Conservation (phyloP, 2,888 invertebrate genomes). For the Drosophila testacea region DNA sequence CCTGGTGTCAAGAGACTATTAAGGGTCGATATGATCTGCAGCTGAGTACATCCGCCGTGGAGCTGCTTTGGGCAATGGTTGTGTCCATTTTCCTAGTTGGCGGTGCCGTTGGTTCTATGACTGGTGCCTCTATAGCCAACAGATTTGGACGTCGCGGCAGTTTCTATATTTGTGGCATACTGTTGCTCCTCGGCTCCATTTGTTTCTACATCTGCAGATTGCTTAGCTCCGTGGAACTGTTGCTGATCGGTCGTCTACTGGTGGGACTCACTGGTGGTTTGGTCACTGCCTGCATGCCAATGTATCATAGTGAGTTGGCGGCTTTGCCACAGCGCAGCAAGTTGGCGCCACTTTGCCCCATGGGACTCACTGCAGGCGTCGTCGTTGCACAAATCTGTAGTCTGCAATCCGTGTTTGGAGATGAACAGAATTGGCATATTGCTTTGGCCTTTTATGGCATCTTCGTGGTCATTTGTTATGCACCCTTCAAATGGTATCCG, state of each 20-base stretch:
- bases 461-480: constrained; percentile 88
- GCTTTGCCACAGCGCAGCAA: constrained; percentile 92
- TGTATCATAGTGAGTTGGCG: constrained; percentile 95
- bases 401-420: constrained; percentile 85
- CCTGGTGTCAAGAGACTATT: constrained; percentile 91
- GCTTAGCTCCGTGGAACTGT: constrained; percentile 90
- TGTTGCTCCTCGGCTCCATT: constrained; percentile 89
- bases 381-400: constrained; percentile 84
- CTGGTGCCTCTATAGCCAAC: constrained; percentile 92
- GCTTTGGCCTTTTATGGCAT: constrained; percentile 90
- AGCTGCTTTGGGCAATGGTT: constrained; percentile 91
- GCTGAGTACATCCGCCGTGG: constrained; percentile 86
- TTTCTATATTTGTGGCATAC: constrained; percentile 88
- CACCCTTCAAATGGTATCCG: constrained; percentile 89
- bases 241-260: constrained; percentile 91
- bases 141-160: constrained; percentile 88
- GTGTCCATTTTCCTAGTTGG: constrained; percentile 96
- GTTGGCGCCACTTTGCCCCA: constrained; percentile 90
- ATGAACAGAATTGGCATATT: constrained; percentile 90
- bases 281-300: constrained; percentile 94
- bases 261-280: constrained; percentile 93
- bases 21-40: constrained; percentile 86
- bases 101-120: constrained; percentile 93
- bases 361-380: constrained; percentile 84
- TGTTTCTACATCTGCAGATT: constrained; percentile 89